Conservation (phyloP, 2,797 vertebrate genomes). For the Anguilla obscura region DNA sequence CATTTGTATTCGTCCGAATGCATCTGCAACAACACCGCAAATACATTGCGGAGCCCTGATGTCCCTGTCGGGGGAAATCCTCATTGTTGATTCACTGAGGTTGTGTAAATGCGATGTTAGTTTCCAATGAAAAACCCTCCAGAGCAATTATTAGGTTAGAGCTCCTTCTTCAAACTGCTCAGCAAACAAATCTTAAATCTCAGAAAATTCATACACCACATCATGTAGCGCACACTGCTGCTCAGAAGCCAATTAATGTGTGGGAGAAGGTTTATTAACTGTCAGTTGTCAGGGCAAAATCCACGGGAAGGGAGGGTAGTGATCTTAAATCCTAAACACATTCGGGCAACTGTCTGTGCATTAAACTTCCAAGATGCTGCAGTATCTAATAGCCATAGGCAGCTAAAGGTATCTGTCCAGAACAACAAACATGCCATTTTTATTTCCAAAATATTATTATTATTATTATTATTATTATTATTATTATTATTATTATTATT, state of each 20-base stretch:
- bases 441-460: background rate
- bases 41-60: background rate
- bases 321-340: background rate
- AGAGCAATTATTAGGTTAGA: background rate
- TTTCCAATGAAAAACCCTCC: background rate
- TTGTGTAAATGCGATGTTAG: background rate
- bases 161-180: background rate
- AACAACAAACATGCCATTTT: background rate
- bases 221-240: background rate
- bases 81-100: background rate
- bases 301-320: background rate
- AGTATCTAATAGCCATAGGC: background rate
- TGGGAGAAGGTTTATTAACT: background rate
- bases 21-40: background rate
- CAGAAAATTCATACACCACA: background rate
- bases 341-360: background rate
- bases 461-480: too few species aligned
- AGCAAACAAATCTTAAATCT: background rate
- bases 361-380: background rate
- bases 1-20: background rate
- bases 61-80: background rate
- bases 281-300: background rate
- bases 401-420: background rate
- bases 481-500: too few species aligned
- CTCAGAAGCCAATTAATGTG: slow-evolving; percentile 13